Percentiles rank a stretch among this genome's conserved stretches.
Conservation (phyloP, 2,888 invertebrate species). For the Unio pictorum region DNA sequence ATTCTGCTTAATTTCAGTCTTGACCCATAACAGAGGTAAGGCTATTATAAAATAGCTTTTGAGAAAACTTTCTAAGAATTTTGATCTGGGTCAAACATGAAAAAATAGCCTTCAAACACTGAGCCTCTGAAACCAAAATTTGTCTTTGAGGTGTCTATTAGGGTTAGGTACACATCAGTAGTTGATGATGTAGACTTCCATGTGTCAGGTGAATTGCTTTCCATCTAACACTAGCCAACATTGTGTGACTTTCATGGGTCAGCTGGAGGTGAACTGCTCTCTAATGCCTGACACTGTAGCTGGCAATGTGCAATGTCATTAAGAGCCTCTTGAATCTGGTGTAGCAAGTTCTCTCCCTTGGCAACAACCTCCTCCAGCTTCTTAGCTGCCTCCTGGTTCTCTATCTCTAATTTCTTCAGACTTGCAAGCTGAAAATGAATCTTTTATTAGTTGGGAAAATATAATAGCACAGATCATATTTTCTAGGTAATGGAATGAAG, state of each 20-base stretch:
- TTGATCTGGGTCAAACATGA: too few species aligned
- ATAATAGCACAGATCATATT: not conserved
- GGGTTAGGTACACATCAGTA: not conserved
- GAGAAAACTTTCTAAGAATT: too few species aligned
- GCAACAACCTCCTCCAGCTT: slow-evolving; percentile 87
- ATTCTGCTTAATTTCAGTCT: too few species aligned
- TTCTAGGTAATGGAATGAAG: not conserved
- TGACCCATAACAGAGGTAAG: too few species aligned
- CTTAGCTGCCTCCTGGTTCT: slow-evolving; percentile 93
- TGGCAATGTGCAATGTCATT: slow-evolving; percentile 82
- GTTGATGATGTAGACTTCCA: not conserved
- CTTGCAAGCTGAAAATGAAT: slow-evolving; percentile 57
- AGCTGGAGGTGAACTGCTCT: slow-evolving; percentile 51
- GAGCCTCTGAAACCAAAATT: too few species aligned
- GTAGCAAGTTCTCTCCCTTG: slow-evolving; percentile 87
- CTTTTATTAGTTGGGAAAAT: not conserved
- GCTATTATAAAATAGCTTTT: too few species aligned
- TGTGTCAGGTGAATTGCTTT: too few species aligned
- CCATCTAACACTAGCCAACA: not conserved
- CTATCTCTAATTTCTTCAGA: slow-evolving; percentile 81
- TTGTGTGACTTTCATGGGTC: slow-evolving; percentile 36
- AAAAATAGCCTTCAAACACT: too few species aligned
- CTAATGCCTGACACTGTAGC: slow-evolving; percentile 63
- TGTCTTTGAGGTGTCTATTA: too few species aligned
- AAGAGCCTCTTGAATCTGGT: slow-evolving; percentile 90